Evolutionary conservation across 2,888 invertebrate genomes (phyloP).

Genomic region (Mellilla xanthometata): DNA sequence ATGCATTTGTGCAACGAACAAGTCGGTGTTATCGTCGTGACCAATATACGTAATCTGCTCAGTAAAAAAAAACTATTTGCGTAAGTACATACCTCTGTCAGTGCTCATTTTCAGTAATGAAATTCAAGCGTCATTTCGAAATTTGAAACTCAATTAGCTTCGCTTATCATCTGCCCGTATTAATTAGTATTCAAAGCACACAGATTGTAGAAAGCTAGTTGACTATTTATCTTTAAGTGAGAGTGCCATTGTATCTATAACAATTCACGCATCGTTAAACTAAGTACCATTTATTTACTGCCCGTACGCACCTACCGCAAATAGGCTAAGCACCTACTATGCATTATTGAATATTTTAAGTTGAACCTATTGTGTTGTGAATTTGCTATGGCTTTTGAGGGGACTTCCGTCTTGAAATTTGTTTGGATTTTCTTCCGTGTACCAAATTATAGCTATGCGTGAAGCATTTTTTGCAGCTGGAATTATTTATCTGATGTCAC

Average conservation of each 20-base stretch:
- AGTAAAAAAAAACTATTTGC: too few relatives aligned
- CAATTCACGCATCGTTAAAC: conserved; percentile 27
- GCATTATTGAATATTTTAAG: neutral
- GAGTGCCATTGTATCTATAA: conserved; percentile 30
- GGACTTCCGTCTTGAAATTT: too few relatives aligned
- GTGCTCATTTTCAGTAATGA: too few relatives aligned
- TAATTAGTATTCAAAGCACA: conserved; percentile 15
- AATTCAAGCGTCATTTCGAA: neutral
- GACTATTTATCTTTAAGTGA: conserved; percentile 20
- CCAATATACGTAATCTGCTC: too few relatives aligned
- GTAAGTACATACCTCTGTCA: too few relatives aligned
- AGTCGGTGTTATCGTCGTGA: neutral
- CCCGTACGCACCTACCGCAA: neutral
- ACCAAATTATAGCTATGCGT: too few relatives aligned
- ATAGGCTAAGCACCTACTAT: conserved; percentile 1
- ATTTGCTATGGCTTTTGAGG: too few relatives aligned
- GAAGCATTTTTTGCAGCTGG: too few relatives aligned
- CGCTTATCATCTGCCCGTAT: conserved; percentile 1
- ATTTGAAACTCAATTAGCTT: conserved; percentile 1
- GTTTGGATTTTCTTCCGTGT: too few relatives aligned
- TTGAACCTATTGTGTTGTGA: too few relatives aligned
- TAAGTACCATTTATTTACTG: conserved; percentile 7
- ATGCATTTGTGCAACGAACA: neutral
- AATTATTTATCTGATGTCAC: too few relatives aligned
- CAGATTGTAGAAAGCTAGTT: conserved; percentile 24